Conservation (phyloP, 1,140 invertebrate species). For the Platyscapa corneri region DNA sequence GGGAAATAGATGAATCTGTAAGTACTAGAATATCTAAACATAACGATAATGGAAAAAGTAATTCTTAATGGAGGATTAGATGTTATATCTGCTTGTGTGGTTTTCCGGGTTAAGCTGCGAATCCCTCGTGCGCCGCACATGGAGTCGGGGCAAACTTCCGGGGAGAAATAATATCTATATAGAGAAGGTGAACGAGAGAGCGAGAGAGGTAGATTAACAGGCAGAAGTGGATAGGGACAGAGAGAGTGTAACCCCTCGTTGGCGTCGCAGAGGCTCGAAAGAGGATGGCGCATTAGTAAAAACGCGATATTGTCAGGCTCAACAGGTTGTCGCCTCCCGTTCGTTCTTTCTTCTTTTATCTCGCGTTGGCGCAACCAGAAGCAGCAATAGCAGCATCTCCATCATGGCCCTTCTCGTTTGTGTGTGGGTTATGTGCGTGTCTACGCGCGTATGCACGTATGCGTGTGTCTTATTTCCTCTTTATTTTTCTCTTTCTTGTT, state of each 20-base stretch:
- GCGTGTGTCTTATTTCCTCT: slow-evolving; percentile 2
- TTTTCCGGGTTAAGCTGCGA: slow-evolving; percentile 1
- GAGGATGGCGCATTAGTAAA: slow-evolving; percentile 59
- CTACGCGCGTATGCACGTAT: background rate
- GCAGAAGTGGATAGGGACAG: background rate
- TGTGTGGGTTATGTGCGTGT: background rate
- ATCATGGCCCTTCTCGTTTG: slow-evolving; percentile 30
- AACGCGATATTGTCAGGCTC: slow-evolving; percentile 64
- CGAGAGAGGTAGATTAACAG: background rate
- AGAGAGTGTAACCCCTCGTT: slow-evolving; percentile 1
- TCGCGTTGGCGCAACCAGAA: background rate
- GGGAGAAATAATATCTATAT: slow-evolving; percentile 12
- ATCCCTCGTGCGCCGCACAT: background rate
- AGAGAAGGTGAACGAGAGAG: background rate
- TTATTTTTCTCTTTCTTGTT: background rate
- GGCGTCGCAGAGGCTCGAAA: background rate
- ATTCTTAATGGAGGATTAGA: background rate
- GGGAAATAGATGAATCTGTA: background rate
- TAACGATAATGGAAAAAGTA: background rate
- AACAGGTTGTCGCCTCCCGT: slow-evolving; percentile 58
- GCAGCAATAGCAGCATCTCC: slow-evolving; percentile 13
- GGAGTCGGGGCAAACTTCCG: background rate
- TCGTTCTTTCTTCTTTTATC: background rate
- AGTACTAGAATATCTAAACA: background rate
- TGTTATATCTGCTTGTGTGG: background rate